phyloP scores from a whole-genome alignment of 2,888 invertebrate genomes.

The Dryobota labecula region DNA sequence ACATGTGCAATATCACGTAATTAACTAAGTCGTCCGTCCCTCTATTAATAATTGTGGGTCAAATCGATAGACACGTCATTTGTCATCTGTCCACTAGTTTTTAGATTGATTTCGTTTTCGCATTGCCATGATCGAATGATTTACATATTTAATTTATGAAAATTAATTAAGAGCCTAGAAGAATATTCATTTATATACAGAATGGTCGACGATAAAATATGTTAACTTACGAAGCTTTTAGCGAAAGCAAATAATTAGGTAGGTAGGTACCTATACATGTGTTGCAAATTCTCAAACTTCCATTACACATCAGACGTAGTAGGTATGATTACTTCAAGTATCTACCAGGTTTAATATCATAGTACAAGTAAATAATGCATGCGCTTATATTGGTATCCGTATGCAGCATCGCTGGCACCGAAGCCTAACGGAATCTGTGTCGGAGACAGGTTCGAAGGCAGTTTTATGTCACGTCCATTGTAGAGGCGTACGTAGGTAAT shows the following conservation, averaged over 20 bases:
- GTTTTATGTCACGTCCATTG: constrained; percentile 74
- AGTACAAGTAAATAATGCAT: constrained; percentile 55
- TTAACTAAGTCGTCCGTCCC: constrained; percentile 16
- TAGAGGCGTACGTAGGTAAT: constrained; percentile 59
- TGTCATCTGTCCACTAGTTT: constrained; percentile 22
- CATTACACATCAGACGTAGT: too few species aligned
- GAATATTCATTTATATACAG: constrained; percentile 16
- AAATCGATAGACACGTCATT: constrained; percentile 14
- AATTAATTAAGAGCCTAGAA: constrained; percentile 19
- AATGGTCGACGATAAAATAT: constrained; percentile 6
- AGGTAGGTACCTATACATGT: neutral
- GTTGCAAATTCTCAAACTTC: neutral
- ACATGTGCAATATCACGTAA: neutral
- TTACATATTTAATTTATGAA: constrained; percentile 50
- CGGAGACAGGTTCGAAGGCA: constrained; percentile 75
- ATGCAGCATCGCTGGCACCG: constrained; percentile 62
- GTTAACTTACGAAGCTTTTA: constrained; percentile 9
- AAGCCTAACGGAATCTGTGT: constrained; percentile 76
- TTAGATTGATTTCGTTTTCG: constrained; percentile 35
- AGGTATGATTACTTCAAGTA: constrained; percentile 1
- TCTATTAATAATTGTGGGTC: neutral
- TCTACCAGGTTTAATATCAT: constrained; percentile 29
- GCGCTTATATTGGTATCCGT: constrained; percentile 62
- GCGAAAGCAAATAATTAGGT: neutral
- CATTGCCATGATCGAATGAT: constrained; percentile 28